phyloP scores from a whole-genome alignment of 2,888 invertebrate genomes.

The Drosophila ustulata region DNA sequence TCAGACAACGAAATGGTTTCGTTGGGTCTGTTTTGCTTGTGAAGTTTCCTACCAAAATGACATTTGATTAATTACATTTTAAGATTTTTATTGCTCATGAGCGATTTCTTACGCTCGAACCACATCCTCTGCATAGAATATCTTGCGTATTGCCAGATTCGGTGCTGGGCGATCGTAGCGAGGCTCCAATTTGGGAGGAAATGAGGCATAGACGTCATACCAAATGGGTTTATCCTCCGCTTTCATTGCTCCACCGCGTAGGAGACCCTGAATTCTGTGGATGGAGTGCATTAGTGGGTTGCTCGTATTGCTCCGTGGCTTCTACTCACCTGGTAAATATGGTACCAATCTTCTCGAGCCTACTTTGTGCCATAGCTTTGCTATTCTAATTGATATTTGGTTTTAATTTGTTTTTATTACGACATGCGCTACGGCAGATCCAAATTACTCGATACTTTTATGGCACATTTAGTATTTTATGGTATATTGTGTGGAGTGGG shows the following conservation, averaged over 20 bases:
- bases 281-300: background rate
- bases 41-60: constrained; percentile 87
- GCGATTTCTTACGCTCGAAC: constrained; percentile 90
- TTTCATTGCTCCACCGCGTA: constrained; percentile 92
- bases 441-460: constrained; percentile 47
- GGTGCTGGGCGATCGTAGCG: constrained; percentile 89
- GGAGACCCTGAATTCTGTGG: constrained; percentile 89
- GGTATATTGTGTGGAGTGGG: constrained; percentile 7
- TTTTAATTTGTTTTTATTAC: constrained; percentile 68
- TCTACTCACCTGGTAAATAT: constrained; percentile 88
- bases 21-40: constrained; percentile 87
- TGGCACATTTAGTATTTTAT: constrained; percentile 16
- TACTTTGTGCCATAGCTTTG: constrained; percentile 88
- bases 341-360: constrained; percentile 90
- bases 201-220: constrained; percentile 95
- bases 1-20: constrained; percentile 87
- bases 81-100: background rate
- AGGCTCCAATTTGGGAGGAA: constrained; percentile 95
- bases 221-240: constrained; percentile 95
- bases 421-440: constrained; percentile 55
- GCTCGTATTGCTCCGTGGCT: rapidly evolving
- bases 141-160: constrained; percentile 87
- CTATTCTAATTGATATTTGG: constrained; percentile 43
- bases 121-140: constrained; percentile 94
- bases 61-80: background rate